phyloP scores from a whole-genome alignment of 2,797 vertebrate genomes.

The Leptatherina wallacei region DNA sequence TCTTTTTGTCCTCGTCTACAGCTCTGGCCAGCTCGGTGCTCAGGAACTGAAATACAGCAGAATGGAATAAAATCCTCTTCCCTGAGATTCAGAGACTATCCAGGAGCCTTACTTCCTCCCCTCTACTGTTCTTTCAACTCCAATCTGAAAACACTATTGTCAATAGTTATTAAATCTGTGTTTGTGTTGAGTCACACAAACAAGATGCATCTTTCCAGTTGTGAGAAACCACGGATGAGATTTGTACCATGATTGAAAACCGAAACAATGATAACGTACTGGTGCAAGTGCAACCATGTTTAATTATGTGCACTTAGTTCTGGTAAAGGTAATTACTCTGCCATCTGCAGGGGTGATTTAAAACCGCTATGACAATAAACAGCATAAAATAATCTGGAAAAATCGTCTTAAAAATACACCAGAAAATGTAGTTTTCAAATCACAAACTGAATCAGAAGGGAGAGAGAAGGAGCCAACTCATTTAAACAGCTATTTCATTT shows the following conservation, averaged over 20 bases:
- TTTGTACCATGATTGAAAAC: conserved; percentile 45
- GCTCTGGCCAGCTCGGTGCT: conserved; percentile 92
- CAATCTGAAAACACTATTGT: conserved; percentile 58
- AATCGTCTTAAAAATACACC: conserved; percentile 13
- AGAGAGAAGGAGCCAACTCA: background rate
- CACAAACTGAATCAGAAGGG: background rate
- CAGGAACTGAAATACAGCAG: conserved; percentile 85
- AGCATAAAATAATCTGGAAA: conserved; percentile 6
- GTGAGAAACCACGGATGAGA: conserved; percentile 36
- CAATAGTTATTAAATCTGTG: conserved; percentile 59
- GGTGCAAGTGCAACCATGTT: conserved; percentile 39
- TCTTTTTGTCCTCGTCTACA: conserved; percentile 95
- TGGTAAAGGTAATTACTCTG: conserved; percentile 48
- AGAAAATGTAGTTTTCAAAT: conserved; percentile 4
- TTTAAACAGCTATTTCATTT: background rate
- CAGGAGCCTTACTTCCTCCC: conserved; percentile 31
- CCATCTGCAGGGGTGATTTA: conserved; percentile 37
- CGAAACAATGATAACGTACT: conserved; percentile 45
- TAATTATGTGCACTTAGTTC: conserved; percentile 66
- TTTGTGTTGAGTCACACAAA: conserved; percentile 45
- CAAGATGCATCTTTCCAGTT: conserved; percentile 55
- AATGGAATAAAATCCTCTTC: conserved; percentile 52
- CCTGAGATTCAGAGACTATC: conserved; percentile 53
- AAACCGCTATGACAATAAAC: conserved; percentile 27
- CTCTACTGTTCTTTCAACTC: conserved; percentile 11